Evolutionary conservation across 1,140 invertebrate genomes (phyloP), one percentile per base, ranked within the genome.

Genomic region (Cydia splendana): DNA sequence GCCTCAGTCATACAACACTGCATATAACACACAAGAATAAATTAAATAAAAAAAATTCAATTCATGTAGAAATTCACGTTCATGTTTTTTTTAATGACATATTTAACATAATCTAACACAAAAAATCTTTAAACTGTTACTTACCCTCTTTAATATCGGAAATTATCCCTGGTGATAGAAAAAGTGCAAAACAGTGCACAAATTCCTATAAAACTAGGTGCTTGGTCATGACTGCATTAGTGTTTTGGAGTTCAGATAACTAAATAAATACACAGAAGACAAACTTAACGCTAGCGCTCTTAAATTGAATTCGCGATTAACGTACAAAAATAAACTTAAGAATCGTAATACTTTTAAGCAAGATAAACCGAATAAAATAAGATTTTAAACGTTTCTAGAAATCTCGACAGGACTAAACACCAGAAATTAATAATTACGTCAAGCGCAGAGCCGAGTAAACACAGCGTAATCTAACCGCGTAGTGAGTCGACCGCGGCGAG

Each of bases 391-490:
- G 57, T 62, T 62, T 62, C 57, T 62, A 62, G 57, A 62, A 62
- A 62, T 24, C 20, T 62, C 57, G 57, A 62, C n/a, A 2, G 20
- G 2, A 24, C 20, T 24, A 62, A 62, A 62, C 18, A 62, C 20
- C 57, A 20, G n/a, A 62, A 62, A 62, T 62, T 62, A 62, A 62
- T 24, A 62, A 2, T 62, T 62, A 62, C 57, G 57, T 62, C 57
- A 62, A 62, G 57, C 6, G 51, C 51, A 7, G n/a, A 62, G 3
- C 57, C n/a, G n/a, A 24, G 57, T 62, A 24, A 24, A 62, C 57
- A 62, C 57, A 62, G n/a, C 20, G 57, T 62, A 24, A 24, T 62
- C 57, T 20, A 62, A 20, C 18, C 57, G 57, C 57, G 57, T 62
- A 62, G 20, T 62, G 57, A 62, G 53, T 18, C 15, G 53, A 24